Base-by-base conservation (phyloP, 2,113 vertebrate genomes). In the Glaucidium brasilianum region DNA sequence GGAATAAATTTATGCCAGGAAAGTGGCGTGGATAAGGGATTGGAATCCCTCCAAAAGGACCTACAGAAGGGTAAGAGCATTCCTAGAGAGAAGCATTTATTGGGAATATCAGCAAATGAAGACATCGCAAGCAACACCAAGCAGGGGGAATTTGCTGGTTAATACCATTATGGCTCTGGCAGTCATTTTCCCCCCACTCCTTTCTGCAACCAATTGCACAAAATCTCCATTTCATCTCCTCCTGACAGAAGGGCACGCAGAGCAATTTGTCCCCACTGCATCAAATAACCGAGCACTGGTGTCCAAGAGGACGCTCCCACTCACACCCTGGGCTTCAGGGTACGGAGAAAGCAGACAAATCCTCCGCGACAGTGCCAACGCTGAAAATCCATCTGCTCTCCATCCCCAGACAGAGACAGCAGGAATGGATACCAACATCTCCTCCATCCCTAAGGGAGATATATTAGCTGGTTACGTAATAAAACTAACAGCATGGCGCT, bases 401-500 rank as follows among this genome's bases (percentile, higher is more conserved):
- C 75, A 22, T 50, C 15, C 45, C 63, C 81, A 69, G 77, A 12
- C 27, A 60, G 77, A 94, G 88, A 5, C 52, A 53, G 94, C 53
- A 43, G 81, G 89, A 92, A 94, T 50, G 76, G 74, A 71, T 90
- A 94, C 91, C 80, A 72, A 35, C 91, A 45, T 90, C 84, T 89
- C 90, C 91, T 72, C 41, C 67, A 66, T 47, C 76, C 82, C 77
- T 30, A 20, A n/a, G 75, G 80, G 78, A 84, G 67, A 78, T 68
- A 19, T 35, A 76, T 95, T 30, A 93, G 94, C 94, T 76, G 94
- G 58, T 94, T 96, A 87, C 47, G 43, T 68, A 71, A 93, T 53
- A n/a, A 91, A 64, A 43, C 29, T n/a, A 72, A 11, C 3, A 58
- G 84, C 80, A 12, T 4, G 68, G 71, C 43, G 32, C 88, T 96